Base-by-base conservation (phyloP, 2,797 vertebrate genomes). In the Enteromius argenteus region DNA sequence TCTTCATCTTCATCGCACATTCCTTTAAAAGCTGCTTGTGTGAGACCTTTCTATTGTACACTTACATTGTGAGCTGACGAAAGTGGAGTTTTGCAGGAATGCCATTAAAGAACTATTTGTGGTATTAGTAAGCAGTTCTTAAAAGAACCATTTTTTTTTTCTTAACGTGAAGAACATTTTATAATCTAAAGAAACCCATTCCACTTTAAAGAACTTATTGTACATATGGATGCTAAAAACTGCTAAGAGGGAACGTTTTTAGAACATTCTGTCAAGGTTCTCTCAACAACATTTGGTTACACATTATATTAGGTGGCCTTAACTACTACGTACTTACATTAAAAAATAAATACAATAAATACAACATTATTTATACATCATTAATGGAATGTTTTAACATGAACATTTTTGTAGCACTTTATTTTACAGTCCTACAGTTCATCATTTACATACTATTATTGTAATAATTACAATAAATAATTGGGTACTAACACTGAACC, bases 1-100 rank as follows among this genome's bases (percentile, higher is more conserved):
- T 73, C 68, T 81, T 81, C 69, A n/a, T 62, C 19, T 81, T 74
- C 32, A 13, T 13, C 7, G 3, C 8, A 73, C 68, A 8, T 62
- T 46, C 68, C 3, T 42, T 44, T 7, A 81, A 72, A 81, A 46
- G 15, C 51, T 71, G 42, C 5, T 80, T 35, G 49, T 27, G 4
- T n/a, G 3, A 21, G 21, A 51, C 21, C 5, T 27, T 71, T 14
- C 51, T 15, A 30, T 69, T 56, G 79, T 42, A 1, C 37, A 11
- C 14, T 27, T 14, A 19, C 27, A 21, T 11, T 76, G 73, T 17
- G 23, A 60, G 56, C n/a, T 27, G 23, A 58, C 21, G n/a, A 58
- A 58, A 23, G 56, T 2, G 56, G n/a, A 23, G 53, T 58, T 58
- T 58, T 1, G 0, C 53, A 58, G 53, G 21, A 58, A 13, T 13